phyloP scores from a whole-genome alignment of 2,113 vertebrate genomes.

The Sigmodon hispidus region DNA sequence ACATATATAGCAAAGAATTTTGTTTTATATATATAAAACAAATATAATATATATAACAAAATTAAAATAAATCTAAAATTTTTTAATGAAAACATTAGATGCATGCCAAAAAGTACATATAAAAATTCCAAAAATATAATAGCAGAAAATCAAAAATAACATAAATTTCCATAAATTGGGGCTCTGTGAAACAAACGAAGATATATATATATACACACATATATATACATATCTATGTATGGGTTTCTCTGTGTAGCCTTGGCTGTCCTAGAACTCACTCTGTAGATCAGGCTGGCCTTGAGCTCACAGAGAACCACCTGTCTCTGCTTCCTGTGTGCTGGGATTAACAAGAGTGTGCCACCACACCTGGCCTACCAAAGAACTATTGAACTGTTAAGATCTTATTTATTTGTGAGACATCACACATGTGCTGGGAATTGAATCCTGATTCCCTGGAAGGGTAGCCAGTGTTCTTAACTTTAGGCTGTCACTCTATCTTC shows the following conservation, averaged over 20 bases:
- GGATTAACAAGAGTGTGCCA: no score
- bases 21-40: neutral
- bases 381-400: neutral
- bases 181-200: conserved; percentile 12
- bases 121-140: neutral
- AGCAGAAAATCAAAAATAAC: conserved; percentile 19
- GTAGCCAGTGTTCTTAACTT: neutral
- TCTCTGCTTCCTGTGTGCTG: no score
- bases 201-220: neutral
- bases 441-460: neutral
- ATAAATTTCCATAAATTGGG: neutral
- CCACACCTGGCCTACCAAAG: neutral
- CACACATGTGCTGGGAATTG: neutral
- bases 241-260: no score
- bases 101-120: neutral
- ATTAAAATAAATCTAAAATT: neutral
- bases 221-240: no score
- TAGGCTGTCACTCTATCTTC: neutral
- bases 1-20: no score
- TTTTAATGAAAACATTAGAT: neutral
- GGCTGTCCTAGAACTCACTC: no score
- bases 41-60: neutral
- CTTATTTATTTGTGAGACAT: neutral
- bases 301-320: no score
- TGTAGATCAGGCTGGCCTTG: no score